Conservation (phyloP, 2,888 invertebrate genomes). For the Gnatocerus cornutus region DNA sequence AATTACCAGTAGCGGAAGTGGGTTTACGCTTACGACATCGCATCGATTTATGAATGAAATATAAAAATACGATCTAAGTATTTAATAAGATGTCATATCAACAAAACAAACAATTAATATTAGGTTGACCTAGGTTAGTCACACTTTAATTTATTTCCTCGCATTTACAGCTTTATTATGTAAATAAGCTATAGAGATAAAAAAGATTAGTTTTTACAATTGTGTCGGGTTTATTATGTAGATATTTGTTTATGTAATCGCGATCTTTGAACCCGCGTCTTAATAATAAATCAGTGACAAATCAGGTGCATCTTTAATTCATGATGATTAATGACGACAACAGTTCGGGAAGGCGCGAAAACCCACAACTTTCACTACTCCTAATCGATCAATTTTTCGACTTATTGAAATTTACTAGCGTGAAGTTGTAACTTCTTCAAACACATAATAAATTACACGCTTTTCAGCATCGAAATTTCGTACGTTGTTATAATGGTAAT, state of each 20-base stretch:
- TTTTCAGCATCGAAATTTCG: too few relatives aligned
- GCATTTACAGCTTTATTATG: constrained; percentile 47
- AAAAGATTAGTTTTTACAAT: constrained; percentile 50
- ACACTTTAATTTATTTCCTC: constrained; percentile 51
- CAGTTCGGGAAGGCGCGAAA: too few relatives aligned
- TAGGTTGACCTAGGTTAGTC: constrained; percentile 48
- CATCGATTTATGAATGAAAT: constrained; percentile 58
- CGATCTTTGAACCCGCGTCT: constrained; percentile 43
- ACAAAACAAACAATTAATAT: constrained; percentile 58
- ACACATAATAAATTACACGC: too few relatives aligned
- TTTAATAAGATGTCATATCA: constrained; percentile 62
- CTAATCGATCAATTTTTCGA: too few relatives aligned
- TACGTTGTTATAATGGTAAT: not conserved
- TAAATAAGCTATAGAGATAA: constrained; percentile 49
- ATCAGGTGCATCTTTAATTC: constrained; percentile 38
- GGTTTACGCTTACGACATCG: constrained; percentile 32
- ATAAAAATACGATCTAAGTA: constrained; percentile 57
- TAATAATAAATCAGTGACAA: constrained; percentile 30
- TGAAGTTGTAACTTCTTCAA: too few relatives aligned
- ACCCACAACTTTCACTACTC: too few relatives aligned
- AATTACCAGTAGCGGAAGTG: constrained; percentile 44
- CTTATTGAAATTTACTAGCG: too few relatives aligned
- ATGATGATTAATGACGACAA: constrained; percentile 18
- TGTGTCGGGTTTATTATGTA: constrained; percentile 31
- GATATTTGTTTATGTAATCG: constrained; percentile 39